These are phyloP conservation scores for Gymnodraco acuticeps DNA, from an alignment of 2,797 vertebrate species.

Conservation along the genomic window DNA sequence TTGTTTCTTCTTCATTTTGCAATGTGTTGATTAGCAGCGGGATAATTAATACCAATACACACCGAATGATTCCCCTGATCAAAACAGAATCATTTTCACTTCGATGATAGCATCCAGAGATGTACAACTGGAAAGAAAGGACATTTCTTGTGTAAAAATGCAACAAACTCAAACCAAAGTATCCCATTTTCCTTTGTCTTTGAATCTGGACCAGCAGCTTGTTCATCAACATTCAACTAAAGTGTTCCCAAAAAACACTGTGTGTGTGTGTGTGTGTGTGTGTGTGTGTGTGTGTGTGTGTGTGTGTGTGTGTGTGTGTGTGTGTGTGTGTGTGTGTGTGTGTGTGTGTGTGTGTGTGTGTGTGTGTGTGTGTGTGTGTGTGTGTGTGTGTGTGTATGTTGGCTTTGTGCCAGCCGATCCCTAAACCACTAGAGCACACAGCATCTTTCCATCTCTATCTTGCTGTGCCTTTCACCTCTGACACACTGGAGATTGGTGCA, in stretches of 20 bases:
- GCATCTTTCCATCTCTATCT: conserved; percentile 39
- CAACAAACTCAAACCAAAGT: conserved; percentile 12
- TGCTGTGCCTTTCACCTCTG: conserved; percentile 3
- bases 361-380: not conserved
- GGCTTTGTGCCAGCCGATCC: conserved; percentile 4
- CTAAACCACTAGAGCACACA: conserved; percentile 3
- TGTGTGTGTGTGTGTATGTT: not conserved
- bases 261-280: not conserved
- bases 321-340: not conserved
- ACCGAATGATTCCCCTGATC: conserved; percentile 12
- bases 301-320: not conserved
- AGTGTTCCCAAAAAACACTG: not conserved
- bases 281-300: not conserved
- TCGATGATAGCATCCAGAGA: not conserved
- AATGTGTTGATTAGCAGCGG: not conserved
- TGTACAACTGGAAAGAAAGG: not conserved
- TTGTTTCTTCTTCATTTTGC: conserved; percentile 2
- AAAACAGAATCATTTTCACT: conserved; percentile 2
- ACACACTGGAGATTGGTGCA: conserved; percentile 4
- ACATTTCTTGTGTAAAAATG: not conserved
- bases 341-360: too few relatives aligned
- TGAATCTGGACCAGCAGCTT: conserved; percentile 20
- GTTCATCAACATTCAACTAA: conserved; percentile 26
- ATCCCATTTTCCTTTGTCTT: conserved; percentile 47
- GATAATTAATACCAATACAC: not conserved